Percentiles rank a stretch among this genome's conserved stretches.
phyloP scores from a whole-genome alignment of 2,113 vertebrate genomes.

The Elgaria multicarinata region DNA sequence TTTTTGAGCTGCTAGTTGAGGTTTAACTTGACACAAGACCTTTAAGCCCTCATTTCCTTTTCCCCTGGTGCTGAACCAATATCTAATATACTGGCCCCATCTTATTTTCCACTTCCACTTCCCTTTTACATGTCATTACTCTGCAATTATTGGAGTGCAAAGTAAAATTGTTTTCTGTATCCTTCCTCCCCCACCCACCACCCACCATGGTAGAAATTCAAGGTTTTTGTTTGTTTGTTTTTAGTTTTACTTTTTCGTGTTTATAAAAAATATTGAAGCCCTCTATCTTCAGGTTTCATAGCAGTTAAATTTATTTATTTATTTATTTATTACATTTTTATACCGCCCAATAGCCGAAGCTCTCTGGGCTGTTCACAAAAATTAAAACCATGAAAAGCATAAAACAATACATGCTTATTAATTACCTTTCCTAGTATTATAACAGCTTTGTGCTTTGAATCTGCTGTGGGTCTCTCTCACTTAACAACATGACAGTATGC shows the following conservation, averaged over 20 bases:
- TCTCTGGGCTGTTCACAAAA: no score
- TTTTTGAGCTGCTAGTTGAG: conserved; percentile 58
- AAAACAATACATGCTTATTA: conserved; percentile 14
- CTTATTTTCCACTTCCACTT: not conserved
- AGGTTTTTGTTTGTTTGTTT: not conserved
- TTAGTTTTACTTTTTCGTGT: conserved; percentile 30
- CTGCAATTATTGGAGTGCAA: conserved; percentile 29
- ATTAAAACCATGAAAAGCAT: no score
- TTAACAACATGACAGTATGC: not conserved
- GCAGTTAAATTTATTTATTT: no score
- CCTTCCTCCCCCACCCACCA: no score
- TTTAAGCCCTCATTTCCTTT: conserved; percentile 63
- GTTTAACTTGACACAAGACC: conserved; percentile 70
- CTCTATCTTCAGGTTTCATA: not conserved
- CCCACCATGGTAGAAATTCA: conserved; percentile 22
- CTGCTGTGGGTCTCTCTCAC: not conserved
- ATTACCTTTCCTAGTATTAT: not conserved
- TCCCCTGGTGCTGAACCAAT: conserved; percentile 25
- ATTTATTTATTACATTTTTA: no score
- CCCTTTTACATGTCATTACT: conserved; percentile 38
- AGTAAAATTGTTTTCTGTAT: conserved; percentile 8
- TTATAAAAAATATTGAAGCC: conserved; percentile 16
- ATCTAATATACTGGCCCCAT: not conserved
- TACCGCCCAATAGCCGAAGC: no score
- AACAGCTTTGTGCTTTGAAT: not conserved